Evolutionary conservation across 2,888 invertebrate species (phyloP).

Genomic region (Drosophila percnosoma): DNA sequence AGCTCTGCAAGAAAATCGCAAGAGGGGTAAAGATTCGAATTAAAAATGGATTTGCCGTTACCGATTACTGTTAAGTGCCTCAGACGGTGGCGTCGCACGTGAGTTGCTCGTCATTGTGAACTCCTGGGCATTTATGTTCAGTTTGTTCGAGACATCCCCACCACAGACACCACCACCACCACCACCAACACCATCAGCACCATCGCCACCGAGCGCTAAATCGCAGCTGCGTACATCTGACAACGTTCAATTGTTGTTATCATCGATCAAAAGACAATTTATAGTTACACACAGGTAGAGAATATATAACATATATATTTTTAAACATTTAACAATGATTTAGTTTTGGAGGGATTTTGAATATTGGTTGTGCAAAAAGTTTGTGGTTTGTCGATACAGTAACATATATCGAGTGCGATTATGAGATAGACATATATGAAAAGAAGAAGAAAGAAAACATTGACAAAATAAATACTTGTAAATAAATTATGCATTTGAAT

Average conservation of each 20-base stretch:
- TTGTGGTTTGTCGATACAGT: slow-evolving; percentile 9
- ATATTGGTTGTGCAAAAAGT: slow-evolving; percentile 6
- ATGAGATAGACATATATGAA: slow-evolving; percentile 58
- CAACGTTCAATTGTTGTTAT: slow-evolving; percentile 18
- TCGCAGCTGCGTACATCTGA: slow-evolving; percentile 77
- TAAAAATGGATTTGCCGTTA: slow-evolving; percentile 79
- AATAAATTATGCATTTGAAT: slow-evolving; percentile 8
- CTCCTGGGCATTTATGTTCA: slow-evolving; percentile 96
- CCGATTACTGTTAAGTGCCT: slow-evolving; percentile 77
- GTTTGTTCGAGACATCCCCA: slow-evolving; percentile 87
- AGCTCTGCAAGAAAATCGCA: slow-evolving; percentile 83
- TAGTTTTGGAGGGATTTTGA: slow-evolving; percentile 17
- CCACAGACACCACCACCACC: slow-evolving; percentile 78
- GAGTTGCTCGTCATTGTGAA: slow-evolving; percentile 89
- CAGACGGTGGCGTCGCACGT: slow-evolving; percentile 68
- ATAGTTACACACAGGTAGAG: slow-evolving; percentile 31
- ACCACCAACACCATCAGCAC: slow-evolving; percentile 25
- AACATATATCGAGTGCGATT: slow-evolving; percentile 2
- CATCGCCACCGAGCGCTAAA: slow-evolving; percentile 38
- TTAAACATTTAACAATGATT: slow-evolving; percentile 23
- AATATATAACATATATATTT: slow-evolving; percentile 31
- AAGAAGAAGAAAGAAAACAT: slow-evolving; percentile 65
- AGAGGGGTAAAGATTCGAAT: slow-evolving; percentile 64
- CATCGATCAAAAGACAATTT: slow-evolving; percentile 23
- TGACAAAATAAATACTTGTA: slow-evolving; percentile 48